These are phyloP conservation scores for Stratiomys singularior DNA, from an alignment of 2,888 invertebrate species.

Conservation along the genomic window DNA sequence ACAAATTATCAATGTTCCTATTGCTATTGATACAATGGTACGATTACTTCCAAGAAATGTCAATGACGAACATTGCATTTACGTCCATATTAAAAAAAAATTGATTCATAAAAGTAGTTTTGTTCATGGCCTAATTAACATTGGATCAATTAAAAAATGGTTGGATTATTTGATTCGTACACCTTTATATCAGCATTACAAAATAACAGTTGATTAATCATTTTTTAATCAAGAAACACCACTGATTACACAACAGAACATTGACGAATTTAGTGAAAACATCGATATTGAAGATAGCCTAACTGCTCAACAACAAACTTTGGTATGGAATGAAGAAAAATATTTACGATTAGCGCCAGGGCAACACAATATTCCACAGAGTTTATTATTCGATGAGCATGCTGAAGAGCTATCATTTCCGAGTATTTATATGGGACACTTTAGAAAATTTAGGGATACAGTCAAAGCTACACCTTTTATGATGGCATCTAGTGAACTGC, in stretches of 20 bases:
- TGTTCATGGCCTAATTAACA: constrained; percentile 42
- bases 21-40: too few relatives aligned
- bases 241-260: constrained; percentile 29
- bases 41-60: neutral
- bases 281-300: constrained; percentile 54
- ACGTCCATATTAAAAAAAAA: neutral
- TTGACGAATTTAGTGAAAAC: constrained; percentile 41
- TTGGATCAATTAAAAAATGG: neutral
- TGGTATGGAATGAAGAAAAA: constrained; percentile 54
- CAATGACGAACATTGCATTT: neutral
- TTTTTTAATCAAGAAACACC: constrained; percentile 21
- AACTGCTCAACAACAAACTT: constrained; percentile 51
- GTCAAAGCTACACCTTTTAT: constrained; percentile 15
- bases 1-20: too few relatives aligned
- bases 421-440: constrained; percentile 53
- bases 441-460: constrained; percentile 50
- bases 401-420: too few relatives aligned
- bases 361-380: too few relatives aligned
- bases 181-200: constrained; percentile 13
- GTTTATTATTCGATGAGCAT: too few relatives aligned
- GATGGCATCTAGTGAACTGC: constrained; percentile 53
- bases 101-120: constrained; percentile 58
- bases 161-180: constrained; percentile 21
- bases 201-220: constrained; percentile 36
- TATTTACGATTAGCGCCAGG: constrained; percentile 55